Evolutionary conservation across 1,140 invertebrate genomes (phyloP).

Genomic region (Episyrphus balteatus): DNA sequence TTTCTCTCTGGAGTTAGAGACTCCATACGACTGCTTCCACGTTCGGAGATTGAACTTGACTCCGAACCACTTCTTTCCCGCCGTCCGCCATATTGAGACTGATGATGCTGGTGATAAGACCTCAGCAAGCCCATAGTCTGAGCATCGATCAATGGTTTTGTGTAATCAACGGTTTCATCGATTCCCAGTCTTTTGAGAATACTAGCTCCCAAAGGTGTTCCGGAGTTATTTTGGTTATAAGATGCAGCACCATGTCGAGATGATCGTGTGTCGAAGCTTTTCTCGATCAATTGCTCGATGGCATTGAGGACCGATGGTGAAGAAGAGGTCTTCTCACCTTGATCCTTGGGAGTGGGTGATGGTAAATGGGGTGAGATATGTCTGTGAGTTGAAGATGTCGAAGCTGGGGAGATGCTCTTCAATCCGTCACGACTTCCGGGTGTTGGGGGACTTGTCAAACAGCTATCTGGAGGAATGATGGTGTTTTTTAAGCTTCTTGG

Average conservation of each 20-base stretch:
- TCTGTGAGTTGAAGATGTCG: conserved; percentile 40
- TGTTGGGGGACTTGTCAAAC: conserved; percentile 41
- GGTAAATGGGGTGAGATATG: conserved; percentile 48
- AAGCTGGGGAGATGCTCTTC: conserved; percentile 50
- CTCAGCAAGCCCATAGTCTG: conserved; percentile 73
- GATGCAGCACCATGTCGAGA: conserved; percentile 49
- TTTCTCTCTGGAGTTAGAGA: conserved; percentile 58
- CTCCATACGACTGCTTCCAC: conserved; percentile 61
- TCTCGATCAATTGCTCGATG: conserved; percentile 93
- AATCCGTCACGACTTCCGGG: conserved; percentile 44
- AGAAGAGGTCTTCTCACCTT: conserved; percentile 37
- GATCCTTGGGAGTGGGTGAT: conserved; percentile 7
- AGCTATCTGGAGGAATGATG: conserved; percentile 44
- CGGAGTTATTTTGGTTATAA: conserved; percentile 14
- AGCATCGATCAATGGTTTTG: conserved; percentile 76
- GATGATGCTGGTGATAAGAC: conserved; percentile 50
- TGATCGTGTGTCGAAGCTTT: conserved; percentile 83
- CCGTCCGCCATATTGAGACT: conserved; percentile 44
- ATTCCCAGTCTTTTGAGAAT: conserved; percentile 88
- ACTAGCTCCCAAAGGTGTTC: conserved; percentile 71
- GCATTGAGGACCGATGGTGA: conserved; percentile 86
- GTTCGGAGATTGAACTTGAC: conserved; percentile 72
- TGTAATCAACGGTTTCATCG: conserved; percentile 85
- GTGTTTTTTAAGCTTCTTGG: conserved; percentile 7
- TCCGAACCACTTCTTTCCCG: conserved; percentile 74